Percentiles rank a stretch among this genome's conserved stretches.
phyloP scores from a whole-genome alignment of 2,797 vertebrate species.

The Megaceryle alcyon region DNA sequence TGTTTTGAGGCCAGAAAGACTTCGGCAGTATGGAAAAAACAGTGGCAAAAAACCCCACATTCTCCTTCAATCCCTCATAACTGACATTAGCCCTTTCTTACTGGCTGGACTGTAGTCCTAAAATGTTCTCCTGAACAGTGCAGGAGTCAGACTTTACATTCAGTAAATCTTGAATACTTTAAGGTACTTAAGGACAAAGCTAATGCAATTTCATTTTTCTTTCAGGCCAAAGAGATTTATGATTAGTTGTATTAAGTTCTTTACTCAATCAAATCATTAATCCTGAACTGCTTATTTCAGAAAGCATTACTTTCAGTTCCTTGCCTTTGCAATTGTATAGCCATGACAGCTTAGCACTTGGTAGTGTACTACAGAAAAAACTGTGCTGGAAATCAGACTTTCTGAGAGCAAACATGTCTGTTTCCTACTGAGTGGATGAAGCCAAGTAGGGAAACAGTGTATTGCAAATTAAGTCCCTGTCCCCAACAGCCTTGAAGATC shows the following conservation, averaged over 20 bases:
- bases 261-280: background rate
- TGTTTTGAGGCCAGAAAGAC: background rate
- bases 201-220: background rate
- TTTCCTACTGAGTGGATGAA: background rate
- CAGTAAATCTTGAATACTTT: background rate
- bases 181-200: background rate
- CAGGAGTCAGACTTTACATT: background rate
- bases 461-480: background rate
- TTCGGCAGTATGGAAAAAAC: background rate
- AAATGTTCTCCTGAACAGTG: background rate
- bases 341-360: background rate
- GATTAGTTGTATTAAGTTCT: background rate
- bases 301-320: background rate
- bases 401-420: background rate
- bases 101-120: background rate
- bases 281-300: background rate
- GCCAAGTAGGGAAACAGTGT: background rate
- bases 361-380: background rate
- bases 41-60: background rate
- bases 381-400: background rate
- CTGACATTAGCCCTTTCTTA: background rate
- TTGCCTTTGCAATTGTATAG: background rate
- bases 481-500: background rate
- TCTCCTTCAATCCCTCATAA: background rate
- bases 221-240: background rate